Conservation (phyloP, 1,140 invertebrate species). For the Neotoxoptera formosana region DNA sequence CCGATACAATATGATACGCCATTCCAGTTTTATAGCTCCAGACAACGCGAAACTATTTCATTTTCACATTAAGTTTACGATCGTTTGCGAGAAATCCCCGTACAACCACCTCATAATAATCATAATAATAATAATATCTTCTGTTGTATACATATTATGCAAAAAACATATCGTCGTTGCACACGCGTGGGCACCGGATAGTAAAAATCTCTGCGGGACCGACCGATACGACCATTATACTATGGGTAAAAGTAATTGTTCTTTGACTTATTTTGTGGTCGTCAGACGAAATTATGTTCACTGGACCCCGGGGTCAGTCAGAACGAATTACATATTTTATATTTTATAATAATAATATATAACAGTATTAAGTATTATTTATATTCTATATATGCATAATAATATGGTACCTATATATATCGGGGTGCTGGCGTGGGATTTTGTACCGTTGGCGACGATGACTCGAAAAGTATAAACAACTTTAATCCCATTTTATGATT, state of each 20-base stretch:
- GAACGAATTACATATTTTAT: conserved; percentile 11
- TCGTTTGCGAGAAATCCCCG: background rate
- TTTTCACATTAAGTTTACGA: conserved; percentile 34
- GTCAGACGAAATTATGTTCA: background rate
- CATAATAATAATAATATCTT: background rate
- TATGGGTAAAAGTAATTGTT: background rate
- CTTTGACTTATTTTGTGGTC: background rate
- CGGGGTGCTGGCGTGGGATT: background rate
- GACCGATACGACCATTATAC: background rate
- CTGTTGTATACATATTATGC: conserved; percentile 5
- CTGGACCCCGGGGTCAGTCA: background rate
- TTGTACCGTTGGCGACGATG: background rate
- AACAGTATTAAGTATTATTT: background rate
- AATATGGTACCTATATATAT: background rate
- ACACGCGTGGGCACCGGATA: background rate
- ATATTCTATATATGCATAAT: background rate
- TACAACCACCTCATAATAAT: background rate
- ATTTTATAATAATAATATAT: background rate
- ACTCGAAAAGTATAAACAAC: background rate
- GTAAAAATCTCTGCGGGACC: conserved; percentile 38
- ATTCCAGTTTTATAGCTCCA: background rate
- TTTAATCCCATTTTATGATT: background rate
- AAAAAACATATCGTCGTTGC: background rate
- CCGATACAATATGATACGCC: background rate
- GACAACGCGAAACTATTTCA: background rate